Conservation (phyloP, 2,888 invertebrate species). For the Laothoe populi region DNA sequence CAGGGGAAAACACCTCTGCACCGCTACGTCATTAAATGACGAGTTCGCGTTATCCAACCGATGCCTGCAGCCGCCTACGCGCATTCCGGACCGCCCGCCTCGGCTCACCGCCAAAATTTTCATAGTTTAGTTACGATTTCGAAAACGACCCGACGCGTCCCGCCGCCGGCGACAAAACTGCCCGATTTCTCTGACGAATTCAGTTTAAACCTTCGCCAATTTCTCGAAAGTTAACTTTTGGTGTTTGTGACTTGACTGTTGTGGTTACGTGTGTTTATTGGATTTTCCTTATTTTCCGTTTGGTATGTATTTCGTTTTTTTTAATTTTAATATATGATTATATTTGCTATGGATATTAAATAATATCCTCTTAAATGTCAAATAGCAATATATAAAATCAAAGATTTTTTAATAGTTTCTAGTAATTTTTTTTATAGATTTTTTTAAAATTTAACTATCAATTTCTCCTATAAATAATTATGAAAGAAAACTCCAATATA, state of each 20-base stretch:
- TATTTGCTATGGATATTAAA: not conserved
- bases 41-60: slow-evolving; percentile 73
- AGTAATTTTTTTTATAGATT: not conserved
- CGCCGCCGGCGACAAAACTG: slow-evolving; percentile 79
- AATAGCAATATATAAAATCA: not conserved
- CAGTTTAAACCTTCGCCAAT: slow-evolving; percentile 71
- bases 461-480: not conserved
- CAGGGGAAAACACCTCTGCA: slow-evolving; percentile 84
- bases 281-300: slow-evolving; percentile 58
- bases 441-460: not conserved
- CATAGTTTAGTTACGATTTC: slow-evolving; percentile 85
- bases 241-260: slow-evolving; percentile 66
- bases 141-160: slow-evolving; percentile 85
- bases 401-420: not conserved
- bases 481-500: not conserved
- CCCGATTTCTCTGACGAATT: slow-evolving; percentile 74
- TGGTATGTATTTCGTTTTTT: slow-evolving; percentile 51
- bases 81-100: slow-evolving; percentile 76
- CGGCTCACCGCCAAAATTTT: slow-evolving; percentile 79
- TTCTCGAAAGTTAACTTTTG: slow-evolving; percentile 62
- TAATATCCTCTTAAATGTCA: not conserved
- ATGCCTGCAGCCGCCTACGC: slow-evolving; percentile 74
- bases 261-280: slow-evolving; percentile 63
- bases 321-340: not conserved
- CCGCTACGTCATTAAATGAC: slow-evolving; percentile 70